These are phyloP conservation scores for Drosophila colorata DNA, from an alignment of 2,888 invertebrate genomes.

Conservation along the genomic window DNA sequence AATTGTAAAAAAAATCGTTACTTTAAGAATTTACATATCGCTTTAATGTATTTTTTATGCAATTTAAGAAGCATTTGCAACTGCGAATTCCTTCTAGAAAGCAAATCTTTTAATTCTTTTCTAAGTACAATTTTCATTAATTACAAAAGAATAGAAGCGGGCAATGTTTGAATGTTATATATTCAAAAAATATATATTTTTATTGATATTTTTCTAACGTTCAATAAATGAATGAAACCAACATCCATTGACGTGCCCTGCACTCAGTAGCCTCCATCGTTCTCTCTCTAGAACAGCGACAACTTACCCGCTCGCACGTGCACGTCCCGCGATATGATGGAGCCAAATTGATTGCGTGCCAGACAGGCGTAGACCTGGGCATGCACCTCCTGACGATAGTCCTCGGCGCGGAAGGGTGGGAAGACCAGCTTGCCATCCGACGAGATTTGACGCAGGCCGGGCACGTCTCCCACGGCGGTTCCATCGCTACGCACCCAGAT, in stretches of 20 bases:
- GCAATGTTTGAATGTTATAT: background rate
- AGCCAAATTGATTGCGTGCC: conserved; percentile 95
- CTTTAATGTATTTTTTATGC: too few species aligned
- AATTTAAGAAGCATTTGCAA: too few species aligned
- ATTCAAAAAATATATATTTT: background rate
- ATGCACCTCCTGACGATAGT: conserved; percentile 97
- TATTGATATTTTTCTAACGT: background rate
- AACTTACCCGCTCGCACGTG: conserved; percentile 96
- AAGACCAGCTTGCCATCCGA: conserved; percentile 97
- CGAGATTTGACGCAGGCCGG: conserved; percentile 93
- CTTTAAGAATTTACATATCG: too few species aligned
- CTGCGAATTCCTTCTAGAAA: too few species aligned
- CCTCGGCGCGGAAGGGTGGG: conserved; percentile 96
- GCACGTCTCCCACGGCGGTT: conserved; percentile 95
- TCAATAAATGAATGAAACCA: background rate
- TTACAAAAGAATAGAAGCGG: background rate
- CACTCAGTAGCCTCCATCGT: conserved; percentile 32
- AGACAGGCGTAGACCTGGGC: conserved; percentile 97
- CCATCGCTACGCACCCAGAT: conserved; percentile 97
- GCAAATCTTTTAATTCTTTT: too few species aligned
- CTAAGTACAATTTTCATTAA: too few species aligned
- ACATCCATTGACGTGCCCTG: conserved; percentile 53
- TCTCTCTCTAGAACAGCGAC: conserved; percentile 75
- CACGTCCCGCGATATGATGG: conserved; percentile 95
- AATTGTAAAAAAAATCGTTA: too few species aligned